A percentile compares a stretch with the other conserved stretches of the same genome.
phyloP scores from a whole-genome alignment of 2,113 vertebrate species.

The Calyptomena viridis region DNA sequence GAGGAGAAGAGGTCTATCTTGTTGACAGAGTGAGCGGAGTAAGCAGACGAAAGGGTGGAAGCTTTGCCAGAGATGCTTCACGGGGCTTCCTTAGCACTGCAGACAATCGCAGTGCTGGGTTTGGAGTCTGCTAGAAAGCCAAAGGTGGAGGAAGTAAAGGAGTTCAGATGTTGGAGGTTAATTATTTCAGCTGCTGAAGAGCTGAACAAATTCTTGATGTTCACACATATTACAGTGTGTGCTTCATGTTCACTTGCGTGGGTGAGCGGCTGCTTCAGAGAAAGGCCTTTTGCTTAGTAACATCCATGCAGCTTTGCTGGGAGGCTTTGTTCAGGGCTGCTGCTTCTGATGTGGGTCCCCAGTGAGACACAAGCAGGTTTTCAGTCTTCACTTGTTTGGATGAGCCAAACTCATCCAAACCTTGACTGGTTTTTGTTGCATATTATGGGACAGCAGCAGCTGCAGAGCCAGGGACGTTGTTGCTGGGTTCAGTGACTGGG shows the following conservation, averaged over 20 bases:
- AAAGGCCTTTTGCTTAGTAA: neutral
- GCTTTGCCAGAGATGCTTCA: neutral
- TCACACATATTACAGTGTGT: neutral
- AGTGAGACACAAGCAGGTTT: neutral
- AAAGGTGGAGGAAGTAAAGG: neutral
- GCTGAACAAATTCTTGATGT: neutral
- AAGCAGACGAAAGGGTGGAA: neutral
- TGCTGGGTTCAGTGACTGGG: neutral
- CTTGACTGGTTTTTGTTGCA: neutral
- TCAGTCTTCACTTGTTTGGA: neutral
- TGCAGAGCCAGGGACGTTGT: neutral
- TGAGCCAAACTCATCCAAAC: neutral
- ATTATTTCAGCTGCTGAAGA: slow-evolving; percentile 29
- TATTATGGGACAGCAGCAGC: neutral
- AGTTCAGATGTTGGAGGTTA: neutral
- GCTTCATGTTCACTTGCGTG: accelerated
- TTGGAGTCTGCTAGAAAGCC: neutral
- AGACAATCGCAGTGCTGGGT: neutral
- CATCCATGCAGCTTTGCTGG: neutral
- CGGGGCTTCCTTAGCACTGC: neutral
- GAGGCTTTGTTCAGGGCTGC: neutral
- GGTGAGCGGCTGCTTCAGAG: neutral
- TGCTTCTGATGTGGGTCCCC: neutral
- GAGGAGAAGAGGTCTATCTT: neutral
- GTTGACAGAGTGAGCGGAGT: neutral